Percentiles rank a stretch among this genome's conserved stretches.
phyloP scores from a whole-genome alignment of 2,113 vertebrate genomes.

The Spilogale gracilis region DNA sequence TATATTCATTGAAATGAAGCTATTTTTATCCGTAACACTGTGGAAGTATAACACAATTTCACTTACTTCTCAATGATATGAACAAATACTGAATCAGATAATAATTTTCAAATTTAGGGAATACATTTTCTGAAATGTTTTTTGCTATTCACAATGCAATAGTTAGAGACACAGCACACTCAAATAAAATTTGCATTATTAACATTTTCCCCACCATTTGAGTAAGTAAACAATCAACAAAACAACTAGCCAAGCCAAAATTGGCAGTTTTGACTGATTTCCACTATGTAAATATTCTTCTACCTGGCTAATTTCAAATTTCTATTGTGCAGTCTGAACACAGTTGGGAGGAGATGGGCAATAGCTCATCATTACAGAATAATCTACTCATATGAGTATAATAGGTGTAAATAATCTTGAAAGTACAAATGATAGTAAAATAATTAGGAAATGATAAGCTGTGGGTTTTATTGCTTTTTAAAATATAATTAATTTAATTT shows the following conservation, averaged over 20 bases:
- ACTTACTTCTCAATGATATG: background rate
- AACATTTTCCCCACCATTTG: background rate
- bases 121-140: background rate
- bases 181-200: background rate
- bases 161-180: background rate
- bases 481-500: background rate
- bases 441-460: background rate
- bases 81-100: background rate
- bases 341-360: background rate
- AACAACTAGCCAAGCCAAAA: background rate
- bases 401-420: background rate
- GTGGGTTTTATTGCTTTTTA: background rate
- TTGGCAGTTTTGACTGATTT: background rate
- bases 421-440: background rate
- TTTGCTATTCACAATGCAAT: background rate
- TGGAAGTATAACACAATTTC: background rate
- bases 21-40: background rate
- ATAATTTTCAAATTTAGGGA: background rate
- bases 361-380: fast-evolving
- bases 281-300: background rate
- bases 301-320: background rate
- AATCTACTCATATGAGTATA: background rate
- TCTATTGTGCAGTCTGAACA: background rate
- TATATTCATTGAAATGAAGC: background rate
- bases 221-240: background rate